Evolutionary conservation across 2,113 vertebrate genomes (phyloP).

Genomic region (Melanerpes aurifrons): DNA sequence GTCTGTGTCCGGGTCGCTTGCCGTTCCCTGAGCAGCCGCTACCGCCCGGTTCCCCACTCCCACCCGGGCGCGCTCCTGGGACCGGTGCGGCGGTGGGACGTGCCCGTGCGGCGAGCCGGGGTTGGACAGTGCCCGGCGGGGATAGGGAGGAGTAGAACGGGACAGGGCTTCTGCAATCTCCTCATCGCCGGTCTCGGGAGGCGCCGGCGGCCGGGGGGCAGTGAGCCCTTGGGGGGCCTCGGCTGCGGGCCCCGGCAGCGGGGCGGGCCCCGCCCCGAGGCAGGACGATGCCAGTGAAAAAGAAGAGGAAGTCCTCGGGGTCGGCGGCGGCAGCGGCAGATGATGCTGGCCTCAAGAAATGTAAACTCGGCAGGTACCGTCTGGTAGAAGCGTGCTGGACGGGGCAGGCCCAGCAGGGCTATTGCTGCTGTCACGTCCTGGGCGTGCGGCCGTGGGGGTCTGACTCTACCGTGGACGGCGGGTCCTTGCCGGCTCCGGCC

Average conservation of each 20-base stretch:
- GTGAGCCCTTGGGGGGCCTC: not conserved
- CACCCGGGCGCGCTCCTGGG: not conserved
- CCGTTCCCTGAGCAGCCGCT: not conserved
- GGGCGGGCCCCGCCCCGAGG: slow-evolving; percentile 58
- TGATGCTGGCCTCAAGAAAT: slow-evolving; percentile 84
- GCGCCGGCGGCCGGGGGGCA: not conserved
- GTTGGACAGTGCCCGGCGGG: not conserved
- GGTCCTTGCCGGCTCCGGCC: not conserved
- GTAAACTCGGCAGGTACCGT: slow-evolving; percentile 89
- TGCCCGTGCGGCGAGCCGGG: not conserved
- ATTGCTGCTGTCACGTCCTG: not conserved
- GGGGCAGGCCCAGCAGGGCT: not conserved
- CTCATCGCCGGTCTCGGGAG: not conserved
- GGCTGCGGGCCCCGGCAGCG: slow-evolving; percentile 13
- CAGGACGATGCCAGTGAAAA: slow-evolving; percentile 90
- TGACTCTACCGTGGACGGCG: not conserved
- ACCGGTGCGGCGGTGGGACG: not conserved
- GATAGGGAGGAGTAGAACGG: not conserved
- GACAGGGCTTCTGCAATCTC: not conserved
- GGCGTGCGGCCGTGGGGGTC: not conserved
- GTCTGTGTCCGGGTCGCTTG: slow-evolving; percentile 33
- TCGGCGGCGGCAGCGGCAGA: slow-evolving; percentile 74
- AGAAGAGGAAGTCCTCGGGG: slow-evolving; percentile 89
- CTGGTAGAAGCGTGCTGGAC: not conserved
- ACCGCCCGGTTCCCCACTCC: not conserved